phyloP scores from a whole-genome alignment of 2,113 vertebrate genomes.

The Empidonax traillii region DNA sequence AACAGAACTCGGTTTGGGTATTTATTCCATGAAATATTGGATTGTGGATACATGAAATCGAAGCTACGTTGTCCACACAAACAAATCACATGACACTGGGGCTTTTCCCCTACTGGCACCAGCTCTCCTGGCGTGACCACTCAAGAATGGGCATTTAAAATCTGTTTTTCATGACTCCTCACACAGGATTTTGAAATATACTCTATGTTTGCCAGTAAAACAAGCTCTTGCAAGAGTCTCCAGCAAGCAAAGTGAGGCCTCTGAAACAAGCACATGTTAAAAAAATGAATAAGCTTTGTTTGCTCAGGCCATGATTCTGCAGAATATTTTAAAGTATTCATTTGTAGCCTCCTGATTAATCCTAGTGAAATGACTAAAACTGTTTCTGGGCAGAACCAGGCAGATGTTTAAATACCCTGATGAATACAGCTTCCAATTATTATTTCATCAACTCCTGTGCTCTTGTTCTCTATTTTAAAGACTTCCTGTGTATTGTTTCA shows the following conservation, averaged over 20 bases:
- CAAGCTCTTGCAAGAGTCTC: background rate
- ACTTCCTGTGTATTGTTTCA: background rate
- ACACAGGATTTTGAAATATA: background rate
- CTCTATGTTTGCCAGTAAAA: constrained; percentile 1
- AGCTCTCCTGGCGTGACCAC: background rate
- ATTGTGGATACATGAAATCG: background rate
- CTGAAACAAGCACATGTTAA: background rate
- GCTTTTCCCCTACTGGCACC: background rate
- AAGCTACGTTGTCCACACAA: background rate
- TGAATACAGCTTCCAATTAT: constrained; percentile 1
- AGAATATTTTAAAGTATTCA: background rate
- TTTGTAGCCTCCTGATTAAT: background rate
- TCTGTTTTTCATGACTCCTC: constrained; percentile 15
- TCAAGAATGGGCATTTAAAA: background rate
- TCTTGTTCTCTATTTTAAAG: constrained; percentile 24
- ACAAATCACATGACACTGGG: background rate
- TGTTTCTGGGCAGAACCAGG: background rate
- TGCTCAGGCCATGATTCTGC: background rate
- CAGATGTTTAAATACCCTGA: background rate
- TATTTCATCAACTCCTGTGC: background rate
- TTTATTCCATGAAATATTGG: background rate
- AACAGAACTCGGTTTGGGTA: background rate
- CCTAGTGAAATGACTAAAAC: background rate
- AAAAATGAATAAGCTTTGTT: background rate
- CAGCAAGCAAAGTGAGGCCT: background rate